Percentiles rank a stretch among this genome's conserved stretches.
Conservation (phyloP, 64 coral and sea anemone species). For the Porites lutea region DNA sequence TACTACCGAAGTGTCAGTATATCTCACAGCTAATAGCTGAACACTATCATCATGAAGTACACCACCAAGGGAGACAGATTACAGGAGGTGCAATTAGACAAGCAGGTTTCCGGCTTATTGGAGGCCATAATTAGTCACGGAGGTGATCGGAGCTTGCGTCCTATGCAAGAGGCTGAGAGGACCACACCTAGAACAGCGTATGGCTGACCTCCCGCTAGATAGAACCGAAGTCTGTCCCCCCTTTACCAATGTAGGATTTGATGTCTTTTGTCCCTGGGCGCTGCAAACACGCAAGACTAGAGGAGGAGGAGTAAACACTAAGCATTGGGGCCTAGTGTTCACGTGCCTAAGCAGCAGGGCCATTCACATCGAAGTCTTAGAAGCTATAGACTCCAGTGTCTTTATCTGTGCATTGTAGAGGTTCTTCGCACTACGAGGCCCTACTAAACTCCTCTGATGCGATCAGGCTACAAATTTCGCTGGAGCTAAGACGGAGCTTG, state of each 20-base stretch:
- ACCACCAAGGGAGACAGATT: slow-evolving; percentile 42
- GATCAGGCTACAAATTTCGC: slow-evolving; percentile 58
- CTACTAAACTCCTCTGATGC: slow-evolving; percentile 2
- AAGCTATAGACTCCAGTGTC: slow-evolving; percentile 21
- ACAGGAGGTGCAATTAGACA: slow-evolving; percentile 41
- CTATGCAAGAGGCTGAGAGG: slow-evolving; percentile 47
- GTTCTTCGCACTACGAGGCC: slow-evolving; percentile 46
- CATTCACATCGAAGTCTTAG: slow-evolving; percentile 50
- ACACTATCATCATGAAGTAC: slow-evolving; percentile 45
- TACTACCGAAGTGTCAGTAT: slow-evolving; percentile 44
- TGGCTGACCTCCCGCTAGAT: slow-evolving; percentile 47
- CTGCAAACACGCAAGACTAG: background rate
- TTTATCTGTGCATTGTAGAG: slow-evolving; percentile 59
- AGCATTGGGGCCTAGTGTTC: slow-evolving; percentile 47
- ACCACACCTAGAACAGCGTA: slow-evolving; percentile 12
- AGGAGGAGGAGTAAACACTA: slow-evolving; percentile 32
- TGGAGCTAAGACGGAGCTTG: slow-evolving; percentile 41
- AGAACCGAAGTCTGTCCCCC: slow-evolving; percentile 11
- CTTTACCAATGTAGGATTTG: slow-evolving; percentile 39
- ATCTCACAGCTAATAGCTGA: slow-evolving; percentile 8
- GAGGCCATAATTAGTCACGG: slow-evolving; percentile 28
- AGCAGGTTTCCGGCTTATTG: slow-evolving; percentile 45
- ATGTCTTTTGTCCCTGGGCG: slow-evolving; percentile 49
- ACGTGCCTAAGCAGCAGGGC: slow-evolving; percentile 47
- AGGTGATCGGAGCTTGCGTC: slow-evolving; percentile 1